Conservation (phyloP, 2,888 invertebrate genomes). For the Marasmarcha lunaedactyla region DNA sequence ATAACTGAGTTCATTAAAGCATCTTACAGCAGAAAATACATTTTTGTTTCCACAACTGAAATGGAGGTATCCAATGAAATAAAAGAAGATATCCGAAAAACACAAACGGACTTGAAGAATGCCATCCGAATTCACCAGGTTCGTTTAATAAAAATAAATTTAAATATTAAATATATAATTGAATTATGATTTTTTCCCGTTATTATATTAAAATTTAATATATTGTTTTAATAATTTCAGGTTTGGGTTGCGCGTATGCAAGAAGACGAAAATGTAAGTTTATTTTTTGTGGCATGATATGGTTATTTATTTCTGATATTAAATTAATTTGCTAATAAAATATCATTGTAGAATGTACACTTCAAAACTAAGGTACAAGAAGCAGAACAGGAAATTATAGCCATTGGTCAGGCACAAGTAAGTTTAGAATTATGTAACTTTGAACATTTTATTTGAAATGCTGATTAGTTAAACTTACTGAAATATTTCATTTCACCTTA, state of each 20-base stretch:
- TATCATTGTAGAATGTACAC: conserved; percentile 55
- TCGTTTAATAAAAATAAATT: conserved; percentile 21
- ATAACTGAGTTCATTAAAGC: no score
- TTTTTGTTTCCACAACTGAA: neutral
- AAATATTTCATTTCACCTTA: no score
- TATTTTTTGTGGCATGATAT: conserved; percentile 8
- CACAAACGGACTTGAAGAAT: conserved; percentile 72
- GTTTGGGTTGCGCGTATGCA: conserved; percentile 68
- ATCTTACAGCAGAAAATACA: no score
- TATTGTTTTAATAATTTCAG: conserved; percentile 51
- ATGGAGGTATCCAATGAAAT: conserved; percentile 74
- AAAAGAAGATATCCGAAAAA: conserved; percentile 71
- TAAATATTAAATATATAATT: no score
- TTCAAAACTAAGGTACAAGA: conserved; percentile 67
- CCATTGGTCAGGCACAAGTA: conserved; percentile 72
- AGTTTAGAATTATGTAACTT: conserved; percentile 22
- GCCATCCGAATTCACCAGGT: conserved; percentile 75
- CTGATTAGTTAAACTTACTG: no score
- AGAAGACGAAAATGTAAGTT: conserved; percentile 67
- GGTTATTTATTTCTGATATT: conserved; percentile 7
- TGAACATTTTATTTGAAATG: no score
- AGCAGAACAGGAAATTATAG: conserved; percentile 70
- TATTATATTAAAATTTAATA: conserved; percentile 13
- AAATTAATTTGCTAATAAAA: neutral
- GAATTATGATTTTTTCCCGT: no score